Base-by-base conservation (phyloP, 2,888 invertebrate genomes). In the Trypoxylon attenuatum region DNA sequence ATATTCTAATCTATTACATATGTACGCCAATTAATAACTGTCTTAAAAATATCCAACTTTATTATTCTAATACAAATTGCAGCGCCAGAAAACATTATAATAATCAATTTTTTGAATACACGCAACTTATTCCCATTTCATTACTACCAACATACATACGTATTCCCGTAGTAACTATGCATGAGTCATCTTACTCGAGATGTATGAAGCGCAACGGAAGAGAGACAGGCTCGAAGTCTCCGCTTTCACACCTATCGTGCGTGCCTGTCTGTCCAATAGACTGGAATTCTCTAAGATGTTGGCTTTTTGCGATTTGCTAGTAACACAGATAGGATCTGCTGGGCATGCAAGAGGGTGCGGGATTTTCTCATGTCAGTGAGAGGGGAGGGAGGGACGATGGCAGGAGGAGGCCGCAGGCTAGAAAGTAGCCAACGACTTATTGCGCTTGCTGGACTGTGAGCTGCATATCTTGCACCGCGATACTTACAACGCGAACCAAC, bases 351-450 rank as follows among this genome's bases (percentile, higher is more conserved):
- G 33, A 33, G 33, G 8, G 43, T 25, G 10, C 23, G 42, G 38
- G 19, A 47, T 49, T 43, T 23, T n/a, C 38, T 19, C 21, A 10
- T 5, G 50, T 1, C 41, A 10, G 42, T 6, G 45, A 49, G 61
- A 67, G 68, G 69, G 62, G n/a, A 33, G 33, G 13, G 8, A 10
- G 42, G 69, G 69, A 61, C 70, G 67, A 63, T n/a, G 60, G 52
- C 59, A 67, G 46, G 61, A 59, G 64, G 57, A 59, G 60, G 80
- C 82, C 82, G 77, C 78, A 53, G 80, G 80, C 81, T 82, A 83
- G 82, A 83, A 83, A 83, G 82, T 82, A 68, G 73, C 69, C 67
- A 60, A 56, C 61, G 60, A 72, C 71, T 75, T 73, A 71, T 77
- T 75, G 71, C 69, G 67, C 74, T 77, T 72, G 66, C 58, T 66